These are phyloP conservation scores for Geopemphigus sp. DNA, from an alignment of 1,140 invertebrate genomes.

Conservation along the genomic window DNA sequence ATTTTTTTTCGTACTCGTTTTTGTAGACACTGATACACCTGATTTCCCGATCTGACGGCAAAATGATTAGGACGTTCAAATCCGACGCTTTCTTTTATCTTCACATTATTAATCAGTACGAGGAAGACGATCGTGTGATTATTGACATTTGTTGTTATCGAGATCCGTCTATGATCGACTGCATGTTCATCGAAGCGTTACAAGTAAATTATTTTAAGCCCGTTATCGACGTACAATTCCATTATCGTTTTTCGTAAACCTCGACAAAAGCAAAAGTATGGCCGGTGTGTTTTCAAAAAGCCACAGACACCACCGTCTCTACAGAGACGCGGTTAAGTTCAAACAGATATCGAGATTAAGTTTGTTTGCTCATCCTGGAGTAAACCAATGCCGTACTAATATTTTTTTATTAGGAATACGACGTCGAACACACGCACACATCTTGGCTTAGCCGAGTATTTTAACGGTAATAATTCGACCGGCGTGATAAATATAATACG, in stretches of 20 bases:
- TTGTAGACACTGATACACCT: slow-evolving; percentile 72
- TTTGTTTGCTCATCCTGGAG: too few species aligned
- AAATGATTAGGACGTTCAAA: slow-evolving; percentile 62
- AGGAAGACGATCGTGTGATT: slow-evolving; percentile 64
- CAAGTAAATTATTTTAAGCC: slow-evolving; percentile 60
- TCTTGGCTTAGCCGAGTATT: too few species aligned
- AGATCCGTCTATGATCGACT: slow-evolving; percentile 77
- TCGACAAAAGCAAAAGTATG: too few species aligned
- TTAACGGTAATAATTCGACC: too few species aligned
- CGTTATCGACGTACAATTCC: neutral
- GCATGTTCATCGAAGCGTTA: slow-evolving; percentile 79
- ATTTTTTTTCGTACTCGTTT: neutral
- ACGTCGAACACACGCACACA: too few species aligned
- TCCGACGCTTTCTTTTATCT: slow-evolving; percentile 79
- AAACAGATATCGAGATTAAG: too few species aligned
- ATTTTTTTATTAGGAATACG: too few species aligned
- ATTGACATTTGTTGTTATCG: slow-evolving; percentile 82
- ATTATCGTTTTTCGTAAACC: neutral
- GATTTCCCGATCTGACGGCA: slow-evolving; percentile 64
- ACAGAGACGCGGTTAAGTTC: too few species aligned
- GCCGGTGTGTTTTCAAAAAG: too few species aligned
- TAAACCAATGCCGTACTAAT: too few species aligned
- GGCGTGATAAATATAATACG: too few species aligned
- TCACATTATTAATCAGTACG: slow-evolving; percentile 87
- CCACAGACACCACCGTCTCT: too few species aligned